phyloP scores from a whole-genome alignment of 2,888 invertebrate species.

The Hirudinaria manillensis region DNA sequence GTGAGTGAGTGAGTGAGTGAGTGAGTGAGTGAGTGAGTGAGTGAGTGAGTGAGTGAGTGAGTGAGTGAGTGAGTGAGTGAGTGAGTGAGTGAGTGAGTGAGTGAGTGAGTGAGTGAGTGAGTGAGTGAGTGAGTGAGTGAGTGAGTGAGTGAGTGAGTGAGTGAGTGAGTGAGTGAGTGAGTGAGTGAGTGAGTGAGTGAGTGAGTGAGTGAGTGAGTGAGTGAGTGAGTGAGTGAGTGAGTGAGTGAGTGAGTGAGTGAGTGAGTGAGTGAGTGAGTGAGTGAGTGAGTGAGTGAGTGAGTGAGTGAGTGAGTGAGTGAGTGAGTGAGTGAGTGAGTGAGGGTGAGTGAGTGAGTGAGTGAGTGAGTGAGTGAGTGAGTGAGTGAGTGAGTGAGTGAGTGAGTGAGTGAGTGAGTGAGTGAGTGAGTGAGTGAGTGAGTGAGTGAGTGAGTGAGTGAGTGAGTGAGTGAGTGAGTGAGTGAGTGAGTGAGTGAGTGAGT shows the following conservation, averaged over 20 bases:
- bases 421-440: conserved; percentile 29
- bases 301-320: conserved; percentile 7
- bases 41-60: conserved; percentile 11
- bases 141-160: conserved; percentile 11
- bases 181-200: conserved; percentile 9
- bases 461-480: conserved; percentile 29
- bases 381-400: conserved; percentile 17
- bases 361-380: conserved; percentile 17
- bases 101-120: conserved; percentile 20
- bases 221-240: conserved; percentile 13
- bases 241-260: conserved; percentile 7
- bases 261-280: conserved; percentile 7
- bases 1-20: conserved; percentile 20
- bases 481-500: conserved; percentile 26
- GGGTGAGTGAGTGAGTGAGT: conserved; percentile 17
- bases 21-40: conserved; percentile 21
- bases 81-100: conserved; percentile 21
- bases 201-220: conserved; percentile 9
- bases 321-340: conserved; percentile 7
- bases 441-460: conserved; percentile 29
- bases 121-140: conserved; percentile 21
- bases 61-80: conserved; percentile 20
- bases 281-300: conserved; percentile 7
- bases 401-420: conserved; percentile 29
- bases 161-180: conserved; percentile 16